phyloP scores from a whole-genome alignment of 2,113 vertebrate genomes.

The Pimephales promelas region DNA sequence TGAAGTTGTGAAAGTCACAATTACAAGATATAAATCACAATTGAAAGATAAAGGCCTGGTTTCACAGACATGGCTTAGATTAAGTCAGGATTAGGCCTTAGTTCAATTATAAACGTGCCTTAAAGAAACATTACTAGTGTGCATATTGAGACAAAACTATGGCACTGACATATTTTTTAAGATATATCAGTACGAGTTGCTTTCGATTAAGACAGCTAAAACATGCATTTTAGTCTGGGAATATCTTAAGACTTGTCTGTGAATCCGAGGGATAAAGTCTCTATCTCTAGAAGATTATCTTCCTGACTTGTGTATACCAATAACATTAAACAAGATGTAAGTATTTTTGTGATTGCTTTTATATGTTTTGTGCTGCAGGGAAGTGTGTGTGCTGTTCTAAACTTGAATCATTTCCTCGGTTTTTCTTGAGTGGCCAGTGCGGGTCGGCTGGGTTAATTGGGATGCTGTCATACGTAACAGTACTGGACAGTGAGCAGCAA shows the following conservation, averaged over 20 bases:
- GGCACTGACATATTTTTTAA: too few relatives aligned
- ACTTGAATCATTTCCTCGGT: not conserved
- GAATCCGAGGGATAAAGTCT: not conserved
- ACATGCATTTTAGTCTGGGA: too few relatives aligned
- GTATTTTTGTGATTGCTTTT: not conserved
- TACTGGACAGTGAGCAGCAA: conserved; percentile 47
- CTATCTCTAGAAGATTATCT: not conserved
- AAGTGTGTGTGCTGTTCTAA: conserved; percentile 16
- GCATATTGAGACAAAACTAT: too few relatives aligned
- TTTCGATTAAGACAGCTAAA: too few relatives aligned
- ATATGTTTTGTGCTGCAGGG: not conserved
- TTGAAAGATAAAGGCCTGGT: too few relatives aligned
- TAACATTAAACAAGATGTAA: not conserved
- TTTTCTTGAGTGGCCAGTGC: not conserved
- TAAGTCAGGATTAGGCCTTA: too few relatives aligned
- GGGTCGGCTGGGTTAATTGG: conserved; percentile 51
- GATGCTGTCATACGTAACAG: conserved; percentile 56
- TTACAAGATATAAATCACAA: not conserved
- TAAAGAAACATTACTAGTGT: too few relatives aligned
- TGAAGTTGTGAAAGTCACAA: not conserved
- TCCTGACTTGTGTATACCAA: not conserved
- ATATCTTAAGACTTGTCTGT: too few relatives aligned
- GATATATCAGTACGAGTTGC: too few relatives aligned
- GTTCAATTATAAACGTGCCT: too few relatives aligned
- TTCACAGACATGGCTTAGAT: too few relatives aligned